A percentile compares a stretch with the other conserved stretches of the same genome.
Evolutionary conservation across 2,113 vertebrate genomes (phyloP).

Genomic region (Phodopus roborovskii): DNA sequence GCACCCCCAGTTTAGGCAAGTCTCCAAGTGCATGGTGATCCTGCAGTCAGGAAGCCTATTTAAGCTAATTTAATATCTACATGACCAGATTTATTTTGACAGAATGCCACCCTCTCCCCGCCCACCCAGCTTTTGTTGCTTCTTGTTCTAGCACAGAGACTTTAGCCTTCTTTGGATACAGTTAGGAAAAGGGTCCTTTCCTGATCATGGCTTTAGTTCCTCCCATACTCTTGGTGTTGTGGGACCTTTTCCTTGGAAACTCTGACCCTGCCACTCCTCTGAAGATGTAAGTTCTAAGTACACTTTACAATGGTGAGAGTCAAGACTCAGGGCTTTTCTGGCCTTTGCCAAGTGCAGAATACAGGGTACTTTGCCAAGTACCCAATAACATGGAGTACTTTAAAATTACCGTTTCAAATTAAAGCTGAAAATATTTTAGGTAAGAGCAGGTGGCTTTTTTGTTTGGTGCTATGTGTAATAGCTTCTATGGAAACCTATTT

Average conservation of each 20-base stretch:
- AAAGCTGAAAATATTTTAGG: slow-evolving; percentile 66
- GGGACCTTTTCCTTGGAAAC: not conserved
- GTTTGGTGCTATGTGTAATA: slow-evolving; percentile 47
- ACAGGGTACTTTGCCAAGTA: no score
- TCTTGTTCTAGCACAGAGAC: not conserved
- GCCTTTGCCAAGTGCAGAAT: slow-evolving; percentile 12
- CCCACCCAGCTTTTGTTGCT: slow-evolving; percentile 40
- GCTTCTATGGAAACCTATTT: slow-evolving; percentile 62
- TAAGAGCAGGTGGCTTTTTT: slow-evolving; percentile 65
- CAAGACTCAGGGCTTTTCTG: not conserved
- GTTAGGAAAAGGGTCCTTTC: not conserved
- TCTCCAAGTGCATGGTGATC: not conserved
- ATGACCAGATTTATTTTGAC: slow-evolving; percentile 65
- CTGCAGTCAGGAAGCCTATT: not conserved
- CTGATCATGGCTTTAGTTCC: not conserved
- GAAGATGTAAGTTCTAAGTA: not conserved
- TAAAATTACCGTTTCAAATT: slow-evolving; percentile 51
- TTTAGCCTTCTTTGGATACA: not conserved
- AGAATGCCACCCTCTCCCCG: not conserved
- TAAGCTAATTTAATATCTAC: slow-evolving; percentile 33
- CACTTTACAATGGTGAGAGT: slow-evolving; percentile 1
- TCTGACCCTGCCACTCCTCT: not conserved
- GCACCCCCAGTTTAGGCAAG: not conserved
- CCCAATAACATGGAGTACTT: slow-evolving; percentile 7
- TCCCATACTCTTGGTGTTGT: slow-evolving; percentile 2